Evolutionary conservation across 37 sponge, comb jelly and placozoan genomes (phyloP).

Genomic region (Tethya wilhelma): DNA sequence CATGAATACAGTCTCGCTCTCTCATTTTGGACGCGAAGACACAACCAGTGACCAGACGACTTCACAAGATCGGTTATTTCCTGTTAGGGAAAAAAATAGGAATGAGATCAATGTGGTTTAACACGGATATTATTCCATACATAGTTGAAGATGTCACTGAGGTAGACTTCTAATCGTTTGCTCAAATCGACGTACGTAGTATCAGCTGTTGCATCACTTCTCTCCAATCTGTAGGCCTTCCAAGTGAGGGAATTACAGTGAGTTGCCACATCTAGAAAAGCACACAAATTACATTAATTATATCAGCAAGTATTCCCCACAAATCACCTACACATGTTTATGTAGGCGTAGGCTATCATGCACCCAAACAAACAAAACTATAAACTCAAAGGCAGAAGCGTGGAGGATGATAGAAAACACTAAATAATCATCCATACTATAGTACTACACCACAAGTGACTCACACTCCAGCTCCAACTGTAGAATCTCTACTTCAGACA

Average conservation of each 20-base stretch:
- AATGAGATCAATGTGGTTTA: not conserved
- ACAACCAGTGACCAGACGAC: conserved; percentile 13
- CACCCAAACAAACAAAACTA: not conserved
- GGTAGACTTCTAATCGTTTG: conserved; percentile 13
- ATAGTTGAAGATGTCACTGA: not conserved
- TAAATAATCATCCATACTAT: not conserved
- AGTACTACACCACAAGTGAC: not conserved
- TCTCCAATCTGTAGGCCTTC: conserved; percentile 23
- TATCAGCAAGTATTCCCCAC: not conserved
- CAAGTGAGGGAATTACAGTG: not conserved
- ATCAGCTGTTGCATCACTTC: not conserved
- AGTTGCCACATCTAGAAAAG: not conserved
- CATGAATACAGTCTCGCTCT: conserved; percentile 11
- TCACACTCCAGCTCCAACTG: conserved; percentile 26
- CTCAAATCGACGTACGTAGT: not conserved
- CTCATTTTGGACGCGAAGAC: conserved; percentile 1
- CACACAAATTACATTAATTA: not conserved
- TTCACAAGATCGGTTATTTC: not conserved
- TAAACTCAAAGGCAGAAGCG: no score
- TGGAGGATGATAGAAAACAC: not conserved
- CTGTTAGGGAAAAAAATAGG: not conserved
- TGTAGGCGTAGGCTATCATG: not conserved
- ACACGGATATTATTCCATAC: not conserved
- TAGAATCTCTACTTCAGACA: not conserved
- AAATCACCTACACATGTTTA: not conserved